Percentiles rank a stretch among this genome's conserved stretches.
Conservation (phyloP, 92 coral and sea anemone species). For the Phymanthus crucifer region DNA sequence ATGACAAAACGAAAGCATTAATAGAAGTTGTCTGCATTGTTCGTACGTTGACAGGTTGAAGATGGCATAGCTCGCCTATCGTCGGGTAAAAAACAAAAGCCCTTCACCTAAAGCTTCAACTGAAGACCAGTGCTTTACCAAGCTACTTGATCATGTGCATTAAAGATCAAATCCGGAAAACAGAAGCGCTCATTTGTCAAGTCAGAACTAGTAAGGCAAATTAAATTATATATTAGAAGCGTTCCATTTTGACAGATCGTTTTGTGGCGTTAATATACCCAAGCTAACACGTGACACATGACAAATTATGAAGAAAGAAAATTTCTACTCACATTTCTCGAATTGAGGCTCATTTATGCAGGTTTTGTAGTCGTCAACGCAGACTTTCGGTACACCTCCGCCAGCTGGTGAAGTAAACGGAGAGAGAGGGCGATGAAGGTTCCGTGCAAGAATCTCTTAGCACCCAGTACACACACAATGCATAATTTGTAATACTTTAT, state of each 20-base stretch:
- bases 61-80: too few species aligned
- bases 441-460: conserved; percentile 4
- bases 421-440: neutral
- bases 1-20: too few species aligned
- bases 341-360: conserved; percentile 24
- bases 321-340: conserved; percentile 15
- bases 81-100: too few species aligned
- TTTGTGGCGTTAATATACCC: neutral
- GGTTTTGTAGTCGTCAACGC: conserved; percentile 22
- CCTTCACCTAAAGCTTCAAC: too few species aligned
- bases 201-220: neutral
- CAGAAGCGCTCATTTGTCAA: neutral
- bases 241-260: neutral
- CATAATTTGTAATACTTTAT: neutral
- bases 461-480: too few species aligned
- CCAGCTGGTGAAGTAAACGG: neutral
- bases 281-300: neutral
- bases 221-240: neutral
- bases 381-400: neutral
- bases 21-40: too few species aligned
- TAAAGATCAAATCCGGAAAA: neutral
- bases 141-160: neutral
- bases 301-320: neutral
- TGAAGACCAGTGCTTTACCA: too few species aligned
- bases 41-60: too few species aligned